These are phyloP conservation scores for Ammodytes marinus DNA, from an alignment of 2,113 vertebrate species.

Conservation along the genomic window DNA sequence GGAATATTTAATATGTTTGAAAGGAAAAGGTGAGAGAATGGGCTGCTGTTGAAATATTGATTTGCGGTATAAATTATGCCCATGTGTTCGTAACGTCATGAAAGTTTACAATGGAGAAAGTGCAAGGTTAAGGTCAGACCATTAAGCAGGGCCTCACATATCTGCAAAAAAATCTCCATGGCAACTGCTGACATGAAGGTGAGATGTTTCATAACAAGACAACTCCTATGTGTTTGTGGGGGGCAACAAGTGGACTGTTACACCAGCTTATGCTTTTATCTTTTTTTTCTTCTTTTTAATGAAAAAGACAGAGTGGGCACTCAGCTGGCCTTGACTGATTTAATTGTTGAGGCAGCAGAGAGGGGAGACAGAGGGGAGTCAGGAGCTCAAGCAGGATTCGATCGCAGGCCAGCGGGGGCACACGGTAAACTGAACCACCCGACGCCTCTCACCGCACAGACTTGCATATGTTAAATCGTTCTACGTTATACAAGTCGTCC, in stretches of 20 bases:
- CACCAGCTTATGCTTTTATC: conserved; percentile 33
- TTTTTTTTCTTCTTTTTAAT: conserved; percentile 33
- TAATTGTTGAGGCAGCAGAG: conserved; percentile 64
- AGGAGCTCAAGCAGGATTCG: conserved; percentile 52
- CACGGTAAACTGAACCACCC: conserved; percentile 49
- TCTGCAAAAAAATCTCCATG: conserved; percentile 70
- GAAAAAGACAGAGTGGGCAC: conserved; percentile 32
- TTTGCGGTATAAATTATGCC: conserved; percentile 58
- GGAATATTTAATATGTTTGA: conserved; percentile 9
- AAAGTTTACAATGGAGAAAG: conserved; percentile 58
- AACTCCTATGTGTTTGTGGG: conserved; percentile 38
- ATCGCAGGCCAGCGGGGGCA: conserved; percentile 52
- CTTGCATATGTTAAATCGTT: conserved; percentile 59
- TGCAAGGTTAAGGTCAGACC: conserved; percentile 73
- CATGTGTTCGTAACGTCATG: conserved; percentile 57
- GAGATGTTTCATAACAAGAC: conserved; percentile 71
- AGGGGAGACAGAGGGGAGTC: conserved; percentile 24
- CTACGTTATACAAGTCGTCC: conserved; percentile 41
- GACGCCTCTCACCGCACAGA: conserved; percentile 38
- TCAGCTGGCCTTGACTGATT: conserved; percentile 67
- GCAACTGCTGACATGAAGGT: conserved; percentile 73
- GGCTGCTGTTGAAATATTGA: conserved; percentile 63
- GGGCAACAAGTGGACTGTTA: conserved; percentile 56
- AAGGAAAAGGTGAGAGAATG: conserved; percentile 15
- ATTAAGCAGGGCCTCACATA: conserved; percentile 62